Evolutionary conservation across 2,797 vertebrate species (phyloP).

Genomic region (Benthosema pterotum): DNA sequence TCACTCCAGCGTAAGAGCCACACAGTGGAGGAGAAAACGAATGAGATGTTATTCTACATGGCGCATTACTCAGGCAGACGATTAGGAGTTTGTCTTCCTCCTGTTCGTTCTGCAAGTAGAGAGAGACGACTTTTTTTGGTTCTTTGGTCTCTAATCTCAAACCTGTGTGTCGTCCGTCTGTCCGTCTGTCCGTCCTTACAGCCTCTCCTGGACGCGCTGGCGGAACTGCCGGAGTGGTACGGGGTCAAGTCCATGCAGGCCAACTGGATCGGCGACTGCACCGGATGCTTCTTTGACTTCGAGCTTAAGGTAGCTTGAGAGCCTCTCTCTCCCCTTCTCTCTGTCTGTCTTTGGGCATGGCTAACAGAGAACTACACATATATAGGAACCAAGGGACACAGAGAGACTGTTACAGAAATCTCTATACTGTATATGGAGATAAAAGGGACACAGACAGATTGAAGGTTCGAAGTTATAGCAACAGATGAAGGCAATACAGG

Average conservation of each 20-base stretch:
- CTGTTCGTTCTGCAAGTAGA: slow-evolving; percentile 19
- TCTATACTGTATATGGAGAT: no score
- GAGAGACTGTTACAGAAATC: no score
- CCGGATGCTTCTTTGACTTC: slow-evolving; percentile 92
- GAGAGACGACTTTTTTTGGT: slow-evolving; percentile 11
- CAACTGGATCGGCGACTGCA: slow-evolving; percentile 96
- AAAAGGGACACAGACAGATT: no score
- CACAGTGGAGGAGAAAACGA: slow-evolving; percentile 12
- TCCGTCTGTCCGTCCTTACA: slow-evolving; percentile 50
- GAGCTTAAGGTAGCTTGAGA: slow-evolving; percentile 83
- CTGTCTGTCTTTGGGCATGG: slow-evolving; percentile 28
- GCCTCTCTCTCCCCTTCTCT: slow-evolving; percentile 17
- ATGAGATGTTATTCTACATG: slow-evolving; percentile 32
- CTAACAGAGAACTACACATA: no score
- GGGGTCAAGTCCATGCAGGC: slow-evolving; percentile 97
- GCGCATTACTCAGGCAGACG: slow-evolving; percentile 12
- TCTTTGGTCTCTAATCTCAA: no score
- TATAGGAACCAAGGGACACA: no score
- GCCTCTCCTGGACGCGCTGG: slow-evolving; percentile 89
- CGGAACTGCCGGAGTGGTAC: slow-evolving; percentile 94
- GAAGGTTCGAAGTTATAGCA: no score
- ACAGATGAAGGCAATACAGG: no score
- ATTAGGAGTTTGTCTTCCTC: slow-evolving; percentile 12
- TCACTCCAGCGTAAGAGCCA: slow-evolving; percentile 39
- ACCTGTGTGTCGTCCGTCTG: slow-evolving; percentile 11